phyloP scores from a whole-genome alignment of 2,113 vertebrate genomes.

The Dendrocopos noguchii region DNA sequence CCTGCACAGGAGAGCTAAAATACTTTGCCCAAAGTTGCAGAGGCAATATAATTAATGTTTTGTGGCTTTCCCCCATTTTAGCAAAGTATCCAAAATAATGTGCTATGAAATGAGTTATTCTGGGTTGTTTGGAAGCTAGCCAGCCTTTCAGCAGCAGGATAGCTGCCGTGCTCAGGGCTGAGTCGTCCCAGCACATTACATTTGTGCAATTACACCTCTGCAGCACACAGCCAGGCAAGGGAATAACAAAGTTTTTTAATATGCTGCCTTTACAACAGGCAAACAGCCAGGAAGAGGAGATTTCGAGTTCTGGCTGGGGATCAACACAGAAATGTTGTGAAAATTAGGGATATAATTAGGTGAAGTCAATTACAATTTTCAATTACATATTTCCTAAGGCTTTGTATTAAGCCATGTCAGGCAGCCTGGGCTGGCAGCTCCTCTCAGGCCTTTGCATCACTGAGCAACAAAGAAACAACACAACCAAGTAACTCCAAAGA shows the following conservation, averaged over 20 bases:
- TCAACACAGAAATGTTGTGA: slow-evolving; percentile 31
- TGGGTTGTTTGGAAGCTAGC: slow-evolving; percentile 19
- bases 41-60: neutral
- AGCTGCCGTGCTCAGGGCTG: neutral
- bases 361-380: slow-evolving; percentile 45
- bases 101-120: neutral
- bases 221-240: neutral
- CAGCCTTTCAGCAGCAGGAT: neutral
- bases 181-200: slow-evolving; percentile 5
- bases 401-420: neutral
- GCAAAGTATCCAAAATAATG: slow-evolving; percentile 22
- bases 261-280: slow-evolving; percentile 23
- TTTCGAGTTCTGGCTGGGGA: slow-evolving; percentile 36
- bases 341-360: slow-evolving; percentile 50
- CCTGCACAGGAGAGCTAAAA: neutral
- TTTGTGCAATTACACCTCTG: slow-evolving; percentile 13
- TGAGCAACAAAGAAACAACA: neutral
- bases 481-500: neutral
- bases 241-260: slow-evolving; percentile 30
- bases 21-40: neutral
- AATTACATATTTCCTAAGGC: slow-evolving; percentile 27
- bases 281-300: neutral
- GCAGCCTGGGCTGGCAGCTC: neutral
- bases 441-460: neutral
- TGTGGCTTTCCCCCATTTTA: neutral